Base-by-base conservation (phyloP, 2,888 invertebrate species). In the Tipula vernalis region DNA sequence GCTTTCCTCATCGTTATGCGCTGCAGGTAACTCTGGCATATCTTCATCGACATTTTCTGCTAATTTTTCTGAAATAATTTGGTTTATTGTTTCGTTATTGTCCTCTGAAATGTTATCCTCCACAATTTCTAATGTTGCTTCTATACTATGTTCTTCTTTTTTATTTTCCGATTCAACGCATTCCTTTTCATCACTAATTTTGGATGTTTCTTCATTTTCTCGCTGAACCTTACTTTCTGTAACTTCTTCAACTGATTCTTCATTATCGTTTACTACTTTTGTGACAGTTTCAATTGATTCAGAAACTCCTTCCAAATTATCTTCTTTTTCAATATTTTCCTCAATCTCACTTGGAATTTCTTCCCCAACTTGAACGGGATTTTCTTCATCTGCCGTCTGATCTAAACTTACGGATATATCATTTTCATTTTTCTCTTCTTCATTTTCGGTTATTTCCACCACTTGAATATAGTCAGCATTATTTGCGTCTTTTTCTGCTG, bases 391-490 rank as follows among this genome's bases (percentile, higher is more conserved):
- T 3, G 18, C 57, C 6, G 15, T 51, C 51, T 71, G 28, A 28
- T 71, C 28, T 71, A 28, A 28, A 71, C 28, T 18, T 18, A 18
- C 57, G 57, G 18, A 10, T 57, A 12, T 2, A 12, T 71, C 71
- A 28, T 71, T 71, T 71, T 86, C 42, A 86, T 15, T 36, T 28
- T 10, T 36, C 83, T 87, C 41, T 86, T 44, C 47, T 41, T 51
- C 18, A 8, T 84, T 86, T 87, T 36, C 13, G 47, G 3, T 41
- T 44, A 44, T 84, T 85, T 0, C 85, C 51, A n/a, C 42, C 71
- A 36, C 13, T 18, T 44, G 18, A 36, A 47, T 28, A 15, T 88
- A 86, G 5, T 87, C 87, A 86, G 88, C 88, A 28, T 86, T 87
- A 12, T 86, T 51, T 2, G 86, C 83, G n/a, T 86, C 44, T 39